phyloP scores from a whole-genome alignment of 2,113 vertebrate species.

The Ictidomys tridecemlineatus region DNA sequence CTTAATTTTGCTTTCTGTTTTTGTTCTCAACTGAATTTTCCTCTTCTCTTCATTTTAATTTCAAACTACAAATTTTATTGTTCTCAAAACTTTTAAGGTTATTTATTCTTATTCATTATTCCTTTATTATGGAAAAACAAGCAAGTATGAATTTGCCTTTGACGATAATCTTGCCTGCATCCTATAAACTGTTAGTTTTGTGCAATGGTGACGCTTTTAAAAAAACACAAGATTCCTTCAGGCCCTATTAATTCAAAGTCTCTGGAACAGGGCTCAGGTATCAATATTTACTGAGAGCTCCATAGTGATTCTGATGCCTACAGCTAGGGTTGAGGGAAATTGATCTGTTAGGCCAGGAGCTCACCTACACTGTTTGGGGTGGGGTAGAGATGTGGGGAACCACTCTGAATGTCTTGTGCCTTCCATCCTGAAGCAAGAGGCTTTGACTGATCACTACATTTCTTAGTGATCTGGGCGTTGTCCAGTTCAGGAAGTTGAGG shows the following conservation, averaged over 20 bases:
- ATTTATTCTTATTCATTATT: constrained; percentile 39
- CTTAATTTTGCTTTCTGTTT: constrained; percentile 55
- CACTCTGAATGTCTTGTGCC: too few species aligned
- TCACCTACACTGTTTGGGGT: background rate
- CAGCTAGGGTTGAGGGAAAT: background rate
- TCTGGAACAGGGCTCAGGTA: background rate
- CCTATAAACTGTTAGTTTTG: background rate
- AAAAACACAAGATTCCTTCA: background rate
- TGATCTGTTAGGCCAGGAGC: background rate
- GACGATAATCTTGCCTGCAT: background rate
- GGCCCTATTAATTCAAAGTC: background rate
- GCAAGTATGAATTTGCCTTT: constrained; percentile 8
- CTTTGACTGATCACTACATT: too few species aligned
- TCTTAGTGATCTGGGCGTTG: too few species aligned
- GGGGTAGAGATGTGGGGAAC: too few species aligned
- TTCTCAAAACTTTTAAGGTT: constrained; percentile 26
- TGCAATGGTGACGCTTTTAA: background rate
- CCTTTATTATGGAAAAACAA: constrained; percentile 15
- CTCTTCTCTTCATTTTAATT: constrained; percentile 26
- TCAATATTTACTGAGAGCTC: background rate
- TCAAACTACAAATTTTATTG: background rate
- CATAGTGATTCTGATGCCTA: background rate
- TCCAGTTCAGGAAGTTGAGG: too few species aligned
- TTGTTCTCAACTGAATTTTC: constrained; percentile 36
- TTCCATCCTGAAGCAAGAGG: too few species aligned